Evolutionary conservation across 2,797 vertebrate genomes (phyloP), one percentile per base, ranked within the genome.

Genomic region (Chiloscyllium punctatum): DNA sequence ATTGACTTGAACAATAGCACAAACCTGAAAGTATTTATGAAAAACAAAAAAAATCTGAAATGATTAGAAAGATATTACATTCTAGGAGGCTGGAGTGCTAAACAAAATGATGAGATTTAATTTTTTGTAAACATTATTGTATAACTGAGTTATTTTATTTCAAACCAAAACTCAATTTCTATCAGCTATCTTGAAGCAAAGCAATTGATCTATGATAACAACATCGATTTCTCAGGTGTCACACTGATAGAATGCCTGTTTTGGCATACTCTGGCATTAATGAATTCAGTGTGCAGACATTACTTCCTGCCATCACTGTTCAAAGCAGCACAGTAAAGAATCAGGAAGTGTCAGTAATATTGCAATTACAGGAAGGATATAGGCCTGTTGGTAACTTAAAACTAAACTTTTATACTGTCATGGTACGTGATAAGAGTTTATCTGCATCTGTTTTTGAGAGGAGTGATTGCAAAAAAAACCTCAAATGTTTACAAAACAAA

Each of bases 311-410:
- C 94, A n/a, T 53, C 37, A 48, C 48, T 57, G 33, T 77, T 95
- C 94, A 95, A 51, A 77, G 27, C 57, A 51, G 68, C 71, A 21
- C 18, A 11, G 48, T 33, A n/a, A 95, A 95, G 71, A 95, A 95
- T 95, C 94, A 77, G 94, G 94, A 95, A 95, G 94, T 95, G 42
- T 51, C 48, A 95, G 94, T 53, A 77, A 95, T 21, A 74, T n/a
- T 37, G 57, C 51, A 77, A 71, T 57, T 74, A 53, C 94, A 95
- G 94, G 48, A 74, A 95, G 94, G 94, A 95, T 74, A 48, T 77
- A 33, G 69, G 94, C 94, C 94, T 77, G 48, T 72, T 53, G 48
- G 74, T 33, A 71, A 95, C 25, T 57, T 95, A 53, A 72, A 95
- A 95, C 48, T 71, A 51, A 53, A 77, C 33, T 77, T 94, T 95